These are phyloP conservation scores for Cotesia vestalis DNA, from an alignment of 1,140 invertebrate genomes.

Conservation along the genomic window DNA sequence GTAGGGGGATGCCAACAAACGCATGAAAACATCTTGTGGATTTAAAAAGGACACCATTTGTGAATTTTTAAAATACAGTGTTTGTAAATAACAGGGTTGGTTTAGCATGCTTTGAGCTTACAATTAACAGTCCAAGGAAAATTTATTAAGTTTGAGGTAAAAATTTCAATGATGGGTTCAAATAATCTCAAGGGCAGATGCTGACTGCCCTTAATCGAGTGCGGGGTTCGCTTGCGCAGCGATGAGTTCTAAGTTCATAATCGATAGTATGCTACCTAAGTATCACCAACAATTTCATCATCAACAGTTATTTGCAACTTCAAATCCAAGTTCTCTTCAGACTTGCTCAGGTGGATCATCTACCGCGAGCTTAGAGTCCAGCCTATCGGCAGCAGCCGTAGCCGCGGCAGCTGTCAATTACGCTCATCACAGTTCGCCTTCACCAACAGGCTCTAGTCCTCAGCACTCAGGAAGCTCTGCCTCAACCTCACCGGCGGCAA, in stretches of 20 bases:
- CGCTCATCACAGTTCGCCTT: slow-evolving; percentile 62
- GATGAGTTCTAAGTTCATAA: slow-evolving; percentile 95
- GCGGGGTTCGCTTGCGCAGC: slow-evolving; percentile 51
- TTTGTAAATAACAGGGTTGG: too few species aligned
- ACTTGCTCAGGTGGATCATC: slow-evolving; percentile 66
- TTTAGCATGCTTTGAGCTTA: too few species aligned
- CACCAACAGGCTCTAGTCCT: slow-evolving; percentile 63
- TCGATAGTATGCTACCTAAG: slow-evolving; percentile 96
- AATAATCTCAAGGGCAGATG: slow-evolving; percentile 45
- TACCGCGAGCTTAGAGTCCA: slow-evolving; percentile 67
- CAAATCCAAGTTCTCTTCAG: slow-evolving; percentile 63
- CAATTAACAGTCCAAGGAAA: too few species aligned
- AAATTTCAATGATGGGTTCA: slow-evolving; percentile 40
- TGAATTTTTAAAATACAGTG: background rate
- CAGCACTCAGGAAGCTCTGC: slow-evolving; percentile 64
- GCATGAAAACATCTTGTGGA: slow-evolving; percentile 3
- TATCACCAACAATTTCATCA: slow-evolving; percentile 85
- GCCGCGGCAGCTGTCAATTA: slow-evolving; percentile 68
- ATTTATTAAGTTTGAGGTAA: too few species aligned
- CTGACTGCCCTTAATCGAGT: slow-evolving; percentile 47
- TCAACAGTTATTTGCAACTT: slow-evolving; percentile 70
- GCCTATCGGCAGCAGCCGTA: slow-evolving; percentile 60
- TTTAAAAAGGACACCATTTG: background rate
- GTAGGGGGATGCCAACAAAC: slow-evolving; percentile 41
- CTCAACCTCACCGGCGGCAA: slow-evolving; percentile 68